A percentile compares a stretch with the other conserved stretches of the same genome.
Evolutionary conservation across 2,888 invertebrate genomes (phyloP).

Genomic region (Cosmia trapezina): DNA sequence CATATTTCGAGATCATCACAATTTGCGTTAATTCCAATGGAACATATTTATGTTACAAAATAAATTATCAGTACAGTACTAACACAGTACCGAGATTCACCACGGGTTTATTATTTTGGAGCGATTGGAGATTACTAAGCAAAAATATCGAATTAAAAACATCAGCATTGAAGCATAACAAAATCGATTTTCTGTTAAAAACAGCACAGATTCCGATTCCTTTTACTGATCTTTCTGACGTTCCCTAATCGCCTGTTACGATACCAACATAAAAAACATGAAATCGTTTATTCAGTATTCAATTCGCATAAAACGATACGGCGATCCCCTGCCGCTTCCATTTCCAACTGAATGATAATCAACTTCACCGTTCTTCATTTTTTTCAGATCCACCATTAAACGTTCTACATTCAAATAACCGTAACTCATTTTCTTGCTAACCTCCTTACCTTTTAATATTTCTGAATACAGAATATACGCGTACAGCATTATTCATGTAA

Average conservation of each 20-base stretch:
- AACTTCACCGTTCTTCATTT: constrained; percentile 48
- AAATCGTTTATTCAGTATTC: constrained; percentile 55
- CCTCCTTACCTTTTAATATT: constrained; percentile 57
- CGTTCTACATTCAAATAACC: constrained; percentile 48
- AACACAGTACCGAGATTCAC: not conserved
- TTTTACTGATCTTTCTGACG: constrained; percentile 31
- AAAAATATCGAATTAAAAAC: not conserved
- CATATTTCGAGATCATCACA: not conserved
- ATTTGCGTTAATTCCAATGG: not conserved
- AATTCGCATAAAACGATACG: constrained; percentile 56
- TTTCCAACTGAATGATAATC: constrained; percentile 51
- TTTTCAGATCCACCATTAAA: constrained; percentile 50
- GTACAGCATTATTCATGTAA: constrained; percentile 68
- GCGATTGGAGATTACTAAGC: not conserved
- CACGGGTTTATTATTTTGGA: not conserved
- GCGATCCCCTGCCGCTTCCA: constrained; percentile 49
- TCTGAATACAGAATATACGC: constrained; percentile 57
- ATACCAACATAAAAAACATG: constrained; percentile 53
- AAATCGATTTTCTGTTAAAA: constrained; percentile 35
- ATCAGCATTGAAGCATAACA: not conserved
- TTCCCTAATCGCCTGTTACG: constrained; percentile 54
- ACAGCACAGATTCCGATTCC: constrained; percentile 40
- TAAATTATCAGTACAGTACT: not conserved
- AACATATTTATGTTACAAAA: not conserved
- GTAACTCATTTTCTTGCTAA: constrained; percentile 51